A percentile compares a stretch with the other conserved stretches of the same genome.
Conservation (phyloP, 2,113 vertebrate genomes). For the Xenus cinereus region DNA sequence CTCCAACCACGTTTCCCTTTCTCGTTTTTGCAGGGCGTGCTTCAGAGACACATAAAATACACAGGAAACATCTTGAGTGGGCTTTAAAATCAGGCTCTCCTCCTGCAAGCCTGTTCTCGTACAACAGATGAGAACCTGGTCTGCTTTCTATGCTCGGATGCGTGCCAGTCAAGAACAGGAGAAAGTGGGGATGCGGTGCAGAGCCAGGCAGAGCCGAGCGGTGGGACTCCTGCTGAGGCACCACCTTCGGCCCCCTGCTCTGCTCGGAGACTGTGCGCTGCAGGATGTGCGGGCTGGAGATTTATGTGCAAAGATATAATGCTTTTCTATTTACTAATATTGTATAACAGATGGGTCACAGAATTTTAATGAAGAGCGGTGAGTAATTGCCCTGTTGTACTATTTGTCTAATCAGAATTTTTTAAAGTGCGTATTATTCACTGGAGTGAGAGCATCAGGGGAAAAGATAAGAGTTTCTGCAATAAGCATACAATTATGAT, state of each 20-base stretch:
- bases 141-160: not conserved
- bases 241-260: not conserved
- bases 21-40: not conserved
- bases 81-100: not conserved
- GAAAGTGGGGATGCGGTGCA: accelerated
- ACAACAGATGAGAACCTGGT: not conserved
- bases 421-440: not conserved
- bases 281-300: not conserved
- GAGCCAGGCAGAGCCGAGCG: not conserved
- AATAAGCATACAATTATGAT: constrained; percentile 29
- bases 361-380: constrained; percentile 14
- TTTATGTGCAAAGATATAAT: not conserved
- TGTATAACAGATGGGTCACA: not conserved
- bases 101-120: not conserved
- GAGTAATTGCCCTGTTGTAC: constrained; percentile 8
- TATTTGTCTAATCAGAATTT: constrained; percentile 35
- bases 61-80: not conserved
- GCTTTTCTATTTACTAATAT: not conserved
- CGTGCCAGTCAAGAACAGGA: accelerated
- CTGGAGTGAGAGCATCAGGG: not conserved
- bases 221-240: not conserved
- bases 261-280: not conserved
- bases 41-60: not conserved
- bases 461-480: constrained; percentile 18
- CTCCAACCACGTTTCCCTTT: accelerated